Evolutionary conservation across 2,113 vertebrate species (phyloP).

Genomic region (Ahaetulla prasina): DNA sequence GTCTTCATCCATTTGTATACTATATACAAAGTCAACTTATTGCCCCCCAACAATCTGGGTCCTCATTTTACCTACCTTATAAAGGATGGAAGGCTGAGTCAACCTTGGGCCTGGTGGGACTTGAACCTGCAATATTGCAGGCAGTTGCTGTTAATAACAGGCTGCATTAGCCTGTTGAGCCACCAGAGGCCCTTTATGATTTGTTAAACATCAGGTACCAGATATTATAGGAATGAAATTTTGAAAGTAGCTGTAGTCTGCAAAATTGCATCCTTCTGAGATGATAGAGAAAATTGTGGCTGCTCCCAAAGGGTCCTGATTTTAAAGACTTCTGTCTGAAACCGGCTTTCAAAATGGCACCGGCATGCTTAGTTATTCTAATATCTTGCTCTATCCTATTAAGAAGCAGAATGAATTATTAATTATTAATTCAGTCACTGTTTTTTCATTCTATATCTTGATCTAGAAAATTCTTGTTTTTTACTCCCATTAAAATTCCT

Average conservation of each 20-base stretch:
- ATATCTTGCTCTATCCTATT: neutral
- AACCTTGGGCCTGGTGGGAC: too few species aligned
- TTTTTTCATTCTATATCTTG: neutral
- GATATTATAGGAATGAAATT: neutral
- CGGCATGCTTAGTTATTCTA: neutral
- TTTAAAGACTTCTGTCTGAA: neutral
- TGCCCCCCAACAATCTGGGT: too few species aligned
- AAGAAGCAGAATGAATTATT: neutral
- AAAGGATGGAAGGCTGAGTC: too few species aligned
- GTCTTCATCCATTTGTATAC: too few species aligned
- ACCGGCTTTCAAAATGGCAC: neutral
- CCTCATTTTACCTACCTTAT: too few species aligned
- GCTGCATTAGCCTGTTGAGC: too few species aligned
- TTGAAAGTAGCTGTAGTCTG: neutral
- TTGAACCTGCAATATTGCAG: too few species aligned
- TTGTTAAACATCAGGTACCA: neutral
- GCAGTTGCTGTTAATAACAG: too few species aligned
- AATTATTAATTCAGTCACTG: neutral
- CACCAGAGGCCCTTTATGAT: too few species aligned
- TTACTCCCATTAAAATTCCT: neutral
- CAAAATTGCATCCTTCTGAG: neutral
- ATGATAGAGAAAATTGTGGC: neutral
- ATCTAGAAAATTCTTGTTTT: neutral
- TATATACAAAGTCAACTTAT: too few species aligned
- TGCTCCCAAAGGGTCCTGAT: neutral